A percentile compares a stretch with the other conserved stretches of the same genome.
Evolutionary conservation across 2,113 vertebrate species (phyloP).

Genomic region (Scatophagus argus): DNA sequence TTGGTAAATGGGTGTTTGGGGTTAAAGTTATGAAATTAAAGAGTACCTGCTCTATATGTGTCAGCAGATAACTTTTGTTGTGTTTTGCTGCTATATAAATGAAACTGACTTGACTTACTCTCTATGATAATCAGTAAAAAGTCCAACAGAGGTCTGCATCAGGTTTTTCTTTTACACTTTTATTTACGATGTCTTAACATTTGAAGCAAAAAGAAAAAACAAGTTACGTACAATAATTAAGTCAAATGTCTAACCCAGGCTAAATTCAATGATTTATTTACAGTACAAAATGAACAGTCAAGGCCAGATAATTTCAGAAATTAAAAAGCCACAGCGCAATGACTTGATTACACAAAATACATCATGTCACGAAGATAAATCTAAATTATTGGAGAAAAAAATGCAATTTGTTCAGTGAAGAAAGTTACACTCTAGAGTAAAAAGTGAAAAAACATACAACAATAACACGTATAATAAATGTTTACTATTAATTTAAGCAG

Average conservation of each 20-base stretch:
- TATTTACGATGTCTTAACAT: constrained; percentile 49
- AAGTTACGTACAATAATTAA: not conserved
- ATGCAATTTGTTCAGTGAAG: not conserved
- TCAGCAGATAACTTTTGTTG: no score
- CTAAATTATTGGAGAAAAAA: not conserved
- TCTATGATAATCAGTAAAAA: not conserved
- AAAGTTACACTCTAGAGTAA: constrained; percentile 17
- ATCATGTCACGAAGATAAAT: constrained; percentile 8
- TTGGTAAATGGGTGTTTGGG: no score
- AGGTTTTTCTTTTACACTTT: constrained; percentile 35
- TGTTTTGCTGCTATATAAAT: no score
- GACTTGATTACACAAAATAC: constrained; percentile 13
- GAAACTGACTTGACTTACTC: no score
- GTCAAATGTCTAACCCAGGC: constrained; percentile 17
- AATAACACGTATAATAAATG: not conserved
- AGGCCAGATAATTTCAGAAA: constrained; percentile 49
- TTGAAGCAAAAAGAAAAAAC: constrained; percentile 9
- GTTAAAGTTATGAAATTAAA: no score
- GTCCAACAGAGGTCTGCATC: not conserved
- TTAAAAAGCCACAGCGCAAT: constrained; percentile 41
- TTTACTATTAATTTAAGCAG: constrained; percentile 1
- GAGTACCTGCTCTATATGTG: no score
- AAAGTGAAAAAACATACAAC: constrained; percentile 3
- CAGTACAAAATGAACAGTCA: constrained; percentile 52
- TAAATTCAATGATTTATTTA: constrained; percentile 29